A percentile compares a stretch with the other conserved stretches of the same genome.
Evolutionary conservation across 1,140 invertebrate genomes (phyloP).

Genomic region (Aphelinus atriplicis): DNA sequence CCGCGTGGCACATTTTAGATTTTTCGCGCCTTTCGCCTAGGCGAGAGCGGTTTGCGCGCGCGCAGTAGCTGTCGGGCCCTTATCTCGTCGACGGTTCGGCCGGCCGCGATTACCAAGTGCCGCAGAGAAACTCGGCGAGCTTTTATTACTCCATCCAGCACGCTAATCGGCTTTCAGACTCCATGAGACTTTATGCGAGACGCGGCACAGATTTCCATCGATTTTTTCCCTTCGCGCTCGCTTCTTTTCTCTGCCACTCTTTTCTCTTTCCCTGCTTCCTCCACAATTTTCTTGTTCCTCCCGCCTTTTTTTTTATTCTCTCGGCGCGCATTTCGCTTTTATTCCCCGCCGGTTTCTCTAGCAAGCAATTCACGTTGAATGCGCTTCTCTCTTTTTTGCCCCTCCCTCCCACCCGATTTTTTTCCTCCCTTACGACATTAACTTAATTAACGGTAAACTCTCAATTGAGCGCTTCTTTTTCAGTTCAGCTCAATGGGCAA

Average conservation of each 20-base stretch:
- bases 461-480: slow-evolving; percentile 28
- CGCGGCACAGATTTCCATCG: slow-evolving; percentile 34
- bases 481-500: slow-evolving; percentile 3
- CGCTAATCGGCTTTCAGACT: slow-evolving; percentile 37
- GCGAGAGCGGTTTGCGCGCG: neutral
- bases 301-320: slow-evolving; percentile 23
- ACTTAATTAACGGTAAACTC: slow-evolving; percentile 35
- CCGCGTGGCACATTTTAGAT: neutral
- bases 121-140: slow-evolving; percentile 6
- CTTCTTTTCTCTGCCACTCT: neutral
- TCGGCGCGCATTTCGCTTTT: slow-evolving; percentile 24
- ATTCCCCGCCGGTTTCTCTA: slow-evolving; percentile 27
- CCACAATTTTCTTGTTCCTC: neutral
- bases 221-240: slow-evolving; percentile 15
- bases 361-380: slow-evolving; percentile 28
- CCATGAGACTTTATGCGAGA: slow-evolving; percentile 28
- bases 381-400: neutral
- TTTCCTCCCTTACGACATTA: slow-evolving; percentile 18
- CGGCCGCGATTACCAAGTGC: slow-evolving; percentile 1
- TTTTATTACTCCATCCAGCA: slow-evolving; percentile 34
- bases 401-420: neutral
- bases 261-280: neutral
- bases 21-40: slow-evolving; percentile 25
- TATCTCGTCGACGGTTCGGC: neutral
- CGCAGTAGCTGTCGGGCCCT: neutral